phyloP scores from a whole-genome alignment of 92 coral and sea anemone species.

The Porites cylindrica region DNA sequence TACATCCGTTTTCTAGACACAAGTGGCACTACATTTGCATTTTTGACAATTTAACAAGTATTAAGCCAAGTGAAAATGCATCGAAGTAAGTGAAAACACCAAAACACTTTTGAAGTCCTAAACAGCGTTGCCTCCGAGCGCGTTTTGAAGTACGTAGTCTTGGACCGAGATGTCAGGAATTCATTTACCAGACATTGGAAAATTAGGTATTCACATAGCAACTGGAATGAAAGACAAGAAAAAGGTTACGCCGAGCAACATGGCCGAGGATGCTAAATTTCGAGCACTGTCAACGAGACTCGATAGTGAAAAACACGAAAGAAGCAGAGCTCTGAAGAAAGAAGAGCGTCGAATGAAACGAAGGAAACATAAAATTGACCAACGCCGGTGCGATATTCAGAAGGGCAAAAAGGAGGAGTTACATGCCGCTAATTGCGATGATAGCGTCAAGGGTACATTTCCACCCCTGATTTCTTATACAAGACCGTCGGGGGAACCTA shows the following conservation, averaged over 20 bases:
- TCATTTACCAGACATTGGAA: conserved; percentile 86
- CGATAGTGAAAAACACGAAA: conserved; percentile 79
- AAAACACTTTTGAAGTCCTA: not conserved
- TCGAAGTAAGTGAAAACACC: not conserved
- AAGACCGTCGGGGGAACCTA: not conserved
- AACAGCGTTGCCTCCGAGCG: not conserved
- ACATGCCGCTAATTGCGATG: not conserved
- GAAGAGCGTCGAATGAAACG: conserved; percentile 76
- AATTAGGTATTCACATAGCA: conserved; percentile 86
- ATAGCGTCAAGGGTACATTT: not conserved
- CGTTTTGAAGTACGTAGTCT: not conserved
- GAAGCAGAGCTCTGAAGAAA: conserved; percentile 67
- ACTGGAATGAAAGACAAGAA: conserved; percentile 81
- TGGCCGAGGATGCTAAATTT: conserved; percentile 76
- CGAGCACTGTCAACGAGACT: conserved; percentile 73
- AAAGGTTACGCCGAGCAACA: conserved; percentile 76
- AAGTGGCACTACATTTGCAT: conserved; percentile 8
- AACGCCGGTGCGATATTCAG: conserved; percentile 71
- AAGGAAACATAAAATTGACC: conserved; percentile 69
- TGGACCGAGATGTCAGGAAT: conserved; percentile 78
- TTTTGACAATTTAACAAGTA: conserved; percentile 6
- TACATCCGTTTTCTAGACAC: conserved; percentile 8
- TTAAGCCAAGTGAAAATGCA: not conserved
- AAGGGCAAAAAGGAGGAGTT: conserved; percentile 18
- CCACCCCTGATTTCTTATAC: conserved; percentile 23